Conservation (phyloP, 2,888 invertebrate species). For the Blera fallax region DNA sequence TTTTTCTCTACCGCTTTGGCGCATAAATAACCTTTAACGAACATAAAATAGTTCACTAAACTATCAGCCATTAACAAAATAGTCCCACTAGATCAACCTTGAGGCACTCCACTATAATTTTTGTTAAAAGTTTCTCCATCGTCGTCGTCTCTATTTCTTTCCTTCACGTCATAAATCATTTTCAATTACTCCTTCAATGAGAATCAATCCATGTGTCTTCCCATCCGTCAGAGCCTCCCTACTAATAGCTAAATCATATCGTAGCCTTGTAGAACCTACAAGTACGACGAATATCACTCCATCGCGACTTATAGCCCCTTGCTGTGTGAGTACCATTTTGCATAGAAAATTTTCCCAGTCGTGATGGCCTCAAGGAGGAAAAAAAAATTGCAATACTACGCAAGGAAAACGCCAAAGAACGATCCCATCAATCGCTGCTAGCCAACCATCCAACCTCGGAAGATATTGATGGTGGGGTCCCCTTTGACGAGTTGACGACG, state of each 20-base stretch:
- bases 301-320: slow-evolving; percentile 9
- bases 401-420: slow-evolving; percentile 33
- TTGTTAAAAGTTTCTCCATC: slow-evolving; percentile 15
- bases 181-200: slow-evolving; percentile 53
- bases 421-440: slow-evolving; percentile 52
- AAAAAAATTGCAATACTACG: slow-evolving; percentile 4
- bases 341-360: slow-evolving; percentile 64
- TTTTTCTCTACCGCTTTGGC: background rate
- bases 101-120: slow-evolving; percentile 10
- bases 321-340: slow-evolving; percentile 41
- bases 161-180: slow-evolving; percentile 37
- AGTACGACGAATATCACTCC: slow-evolving; percentile 3
- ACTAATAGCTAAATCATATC: slow-evolving; percentile 21
- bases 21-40: background rate
- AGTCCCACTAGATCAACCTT: slow-evolving; percentile 43
- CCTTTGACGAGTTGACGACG: no score
- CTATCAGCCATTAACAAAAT: slow-evolving; percentile 40
- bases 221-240: slow-evolving; percentile 36
- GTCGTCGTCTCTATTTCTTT: background rate
- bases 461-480: slow-evolving; percentile 13
- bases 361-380: slow-evolving; percentile 51
- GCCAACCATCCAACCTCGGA: slow-evolving; percentile 17
- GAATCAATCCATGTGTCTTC: slow-evolving; percentile 47
- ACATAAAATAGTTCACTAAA: slow-evolving; percentile 19
- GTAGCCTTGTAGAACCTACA: background rate